Base-by-base conservation (phyloP, 2,797 vertebrate species). In the Distichodus sexfasciatus region DNA sequence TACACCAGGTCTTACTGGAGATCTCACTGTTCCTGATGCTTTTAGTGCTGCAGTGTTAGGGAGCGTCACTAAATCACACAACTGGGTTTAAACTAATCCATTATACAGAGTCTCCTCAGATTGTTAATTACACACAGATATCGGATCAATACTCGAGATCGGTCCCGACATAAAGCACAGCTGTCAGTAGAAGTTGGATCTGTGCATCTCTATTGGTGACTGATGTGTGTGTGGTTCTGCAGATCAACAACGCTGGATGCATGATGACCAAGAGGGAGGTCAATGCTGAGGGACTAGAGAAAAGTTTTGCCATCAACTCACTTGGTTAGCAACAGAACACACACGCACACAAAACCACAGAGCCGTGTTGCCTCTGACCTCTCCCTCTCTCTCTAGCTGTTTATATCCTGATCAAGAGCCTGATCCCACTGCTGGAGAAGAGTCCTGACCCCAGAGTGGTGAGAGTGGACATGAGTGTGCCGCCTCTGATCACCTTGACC, bases 221-320 rank as follows among this genome's bases (percentile, higher is more conserved):
- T n/a, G n/a, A n/a, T n/a, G n/a, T n/a, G n/a, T n/a, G n/a, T 48
- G 10, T 59, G 29, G n/a, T 40, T 4, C 43, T 65, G 26, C 72
- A 93, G 91, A 90, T 93, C 66, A 92, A 92, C 77, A 92, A 92
- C 11, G 91, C 91, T 0, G 91, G 91, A 3, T 48, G 85, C 66
- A 92, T 92, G 75, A 87, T 92, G 87, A 89, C 84, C 69, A 77
- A 92, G 75, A 86, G 88, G 74, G 91, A 93, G 1, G 79, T 89
- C 70, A 93, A 91, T 23, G 35, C 83, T 0, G 91, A 93, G 59
- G 91, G 88, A 8, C 76, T 92, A 0, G 91, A 93, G 80, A 92
- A 89, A 77, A 90, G 89, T 77, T 93, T 93, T 6, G 90, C 91
- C 69, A 82, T 61, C 66, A 93, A 93, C 8, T 89, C 91, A 33